These are phyloP conservation scores for Podiceps cristatus DNA, from an alignment of 2,113 vertebrate genomes.

Conservation along the genomic window DNA sequence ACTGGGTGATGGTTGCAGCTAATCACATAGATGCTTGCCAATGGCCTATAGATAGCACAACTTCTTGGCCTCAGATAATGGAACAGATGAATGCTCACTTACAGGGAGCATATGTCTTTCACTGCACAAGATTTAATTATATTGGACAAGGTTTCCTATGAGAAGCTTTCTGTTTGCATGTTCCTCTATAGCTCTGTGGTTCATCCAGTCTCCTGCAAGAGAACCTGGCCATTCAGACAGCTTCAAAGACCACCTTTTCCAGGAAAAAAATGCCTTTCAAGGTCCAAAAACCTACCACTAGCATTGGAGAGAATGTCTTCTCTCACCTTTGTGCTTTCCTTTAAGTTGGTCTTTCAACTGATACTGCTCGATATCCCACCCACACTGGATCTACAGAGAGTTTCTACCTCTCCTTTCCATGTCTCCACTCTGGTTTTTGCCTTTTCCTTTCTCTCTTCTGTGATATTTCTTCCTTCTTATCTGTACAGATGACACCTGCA, in stretches of 20 bases:
- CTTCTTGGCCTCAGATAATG: background rate
- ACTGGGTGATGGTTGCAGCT: background rate
- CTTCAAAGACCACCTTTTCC: background rate
- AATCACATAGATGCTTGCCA: constrained; percentile 27
- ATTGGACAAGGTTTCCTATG: background rate
- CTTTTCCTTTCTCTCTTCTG: background rate
- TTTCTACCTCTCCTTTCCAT: background rate
- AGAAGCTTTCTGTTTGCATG: background rate
- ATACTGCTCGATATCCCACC: background rate
- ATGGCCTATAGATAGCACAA: background rate
- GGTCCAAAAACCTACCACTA: background rate
- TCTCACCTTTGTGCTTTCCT: background rate
- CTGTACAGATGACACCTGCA: background rate
- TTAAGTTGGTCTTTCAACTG: background rate
- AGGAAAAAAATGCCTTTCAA: background rate
- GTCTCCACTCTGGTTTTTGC: background rate
- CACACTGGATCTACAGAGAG: background rate
- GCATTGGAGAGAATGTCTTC: background rate
- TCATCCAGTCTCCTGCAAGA: background rate
- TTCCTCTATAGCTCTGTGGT: background rate
- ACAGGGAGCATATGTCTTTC: background rate
- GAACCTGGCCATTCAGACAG: background rate
- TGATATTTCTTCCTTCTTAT: background rate
- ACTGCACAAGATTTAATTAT: background rate
- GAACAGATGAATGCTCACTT: constrained; percentile 11